Evolutionary conservation across 2,888 invertebrate genomes (phyloP).

Genomic region (Pollenia amentaria): DNA sequence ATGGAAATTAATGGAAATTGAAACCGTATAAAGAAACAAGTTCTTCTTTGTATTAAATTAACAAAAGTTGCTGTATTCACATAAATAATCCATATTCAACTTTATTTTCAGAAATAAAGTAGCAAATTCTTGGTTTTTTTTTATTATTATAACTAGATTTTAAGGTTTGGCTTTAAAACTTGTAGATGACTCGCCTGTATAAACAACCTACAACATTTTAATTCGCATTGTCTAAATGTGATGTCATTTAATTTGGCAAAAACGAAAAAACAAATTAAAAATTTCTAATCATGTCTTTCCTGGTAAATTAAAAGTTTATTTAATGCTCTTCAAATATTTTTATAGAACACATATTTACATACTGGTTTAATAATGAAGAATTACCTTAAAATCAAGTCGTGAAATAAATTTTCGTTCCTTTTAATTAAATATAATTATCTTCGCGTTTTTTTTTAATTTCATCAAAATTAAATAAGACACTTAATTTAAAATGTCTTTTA

Average conservation of each 20-base stretch:
- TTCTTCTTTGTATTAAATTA: constrained; percentile 43
- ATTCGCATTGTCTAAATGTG: constrained; percentile 2
- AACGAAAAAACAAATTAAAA: background rate
- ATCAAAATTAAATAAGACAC: background rate
- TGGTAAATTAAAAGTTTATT: background rate
- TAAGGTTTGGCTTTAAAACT: constrained; percentile 55
- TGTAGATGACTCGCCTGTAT: constrained; percentile 45
- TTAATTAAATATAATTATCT: background rate
- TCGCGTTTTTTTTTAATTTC: background rate
- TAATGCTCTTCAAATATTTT: background rate
- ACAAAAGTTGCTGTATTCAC: constrained; percentile 34
- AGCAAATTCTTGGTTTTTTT: constrained; percentile 4
- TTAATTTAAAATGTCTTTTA: background rate
- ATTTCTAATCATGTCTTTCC: background rate
- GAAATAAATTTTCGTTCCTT: background rate
- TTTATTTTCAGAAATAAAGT: background rate
- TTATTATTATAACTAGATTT: constrained; percentile 42
- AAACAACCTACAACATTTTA: constrained; percentile 47
- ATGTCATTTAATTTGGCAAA: constrained; percentile 29
- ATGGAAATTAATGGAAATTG: constrained; percentile 62
- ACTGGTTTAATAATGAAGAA: background rate
- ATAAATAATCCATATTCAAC: constrained; percentile 30
- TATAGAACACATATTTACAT: constrained; percentile 15
- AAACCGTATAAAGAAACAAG: constrained; percentile 60
- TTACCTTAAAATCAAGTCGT: background rate